A percentile compares a stretch with the other conserved stretches of the same genome.
Conservation (phyloP, 2,797 vertebrate genomes). For the Clarias fuscus region DNA sequence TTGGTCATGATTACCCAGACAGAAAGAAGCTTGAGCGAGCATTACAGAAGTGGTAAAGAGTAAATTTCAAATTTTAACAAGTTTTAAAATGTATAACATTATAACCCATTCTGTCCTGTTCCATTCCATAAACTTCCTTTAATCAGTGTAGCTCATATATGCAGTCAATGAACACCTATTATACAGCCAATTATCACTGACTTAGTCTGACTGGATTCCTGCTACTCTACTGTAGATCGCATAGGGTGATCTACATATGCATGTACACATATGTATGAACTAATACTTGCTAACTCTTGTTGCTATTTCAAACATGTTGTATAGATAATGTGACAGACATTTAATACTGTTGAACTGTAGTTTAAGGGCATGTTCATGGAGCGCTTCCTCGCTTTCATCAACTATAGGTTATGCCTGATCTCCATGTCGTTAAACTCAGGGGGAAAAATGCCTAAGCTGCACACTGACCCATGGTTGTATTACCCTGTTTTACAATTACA, state of each 20-base stretch:
- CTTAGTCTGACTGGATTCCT: slow-evolving; percentile 57
- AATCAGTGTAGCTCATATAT: slow-evolving; percentile 2
- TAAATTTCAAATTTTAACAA: too few species aligned
- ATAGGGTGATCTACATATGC: background rate
- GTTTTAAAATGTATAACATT: background rate
- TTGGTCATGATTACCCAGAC: background rate
- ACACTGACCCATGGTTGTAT: background rate
- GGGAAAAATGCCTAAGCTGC: background rate
- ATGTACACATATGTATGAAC: background rate
- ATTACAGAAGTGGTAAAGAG: background rate
- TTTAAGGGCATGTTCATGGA: background rate
- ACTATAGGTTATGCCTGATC: background rate
- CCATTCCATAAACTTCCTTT: background rate
- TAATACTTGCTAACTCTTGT: background rate
- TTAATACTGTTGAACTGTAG: background rate
- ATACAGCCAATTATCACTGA: slow-evolving; percentile 69
- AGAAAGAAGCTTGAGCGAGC: background rate
- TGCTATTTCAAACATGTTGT: background rate
- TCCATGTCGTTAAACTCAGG: background rate
- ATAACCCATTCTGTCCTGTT: background rate
- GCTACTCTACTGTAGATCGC: background rate
- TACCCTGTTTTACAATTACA: background rate
- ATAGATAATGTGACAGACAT: background rate
- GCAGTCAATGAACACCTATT: slow-evolving; percentile 63
- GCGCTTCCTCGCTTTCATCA: background rate